phyloP scores from a whole-genome alignment of 2,888 invertebrate genomes.

The Merodon equestris region DNA sequence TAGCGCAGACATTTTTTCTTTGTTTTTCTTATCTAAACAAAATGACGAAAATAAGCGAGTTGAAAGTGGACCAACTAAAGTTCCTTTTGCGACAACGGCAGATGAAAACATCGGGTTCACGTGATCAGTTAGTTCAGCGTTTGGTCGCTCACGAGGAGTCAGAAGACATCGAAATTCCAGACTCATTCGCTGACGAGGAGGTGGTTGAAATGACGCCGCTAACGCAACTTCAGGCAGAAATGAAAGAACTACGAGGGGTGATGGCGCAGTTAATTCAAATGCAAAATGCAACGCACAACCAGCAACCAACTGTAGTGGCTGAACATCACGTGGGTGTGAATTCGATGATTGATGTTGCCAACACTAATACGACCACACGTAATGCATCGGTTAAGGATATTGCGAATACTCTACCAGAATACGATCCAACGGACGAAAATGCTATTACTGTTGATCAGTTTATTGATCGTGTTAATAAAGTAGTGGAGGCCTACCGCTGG shows the following conservation, averaged over 20 bases:
- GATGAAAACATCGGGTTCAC: conserved; percentile 8
- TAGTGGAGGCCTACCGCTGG: conserved; percentile 39
- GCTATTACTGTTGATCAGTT: conserved; percentile 30
- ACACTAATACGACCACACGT: conserved; percentile 23
- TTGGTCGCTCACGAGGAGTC: conserved; percentile 14
- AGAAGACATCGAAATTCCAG: conserved; percentile 15
- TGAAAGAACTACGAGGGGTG: too few relatives aligned
- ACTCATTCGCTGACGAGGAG: not conserved
- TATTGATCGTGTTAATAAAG: conserved; percentile 36
- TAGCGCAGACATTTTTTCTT: conserved; percentile 1
- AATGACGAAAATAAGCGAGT: conserved; percentile 3
- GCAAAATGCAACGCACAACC: conserved; percentile 6
- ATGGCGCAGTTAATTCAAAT: too few relatives aligned
- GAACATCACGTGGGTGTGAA: conserved; percentile 13
- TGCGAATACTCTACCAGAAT: conserved; percentile 38
- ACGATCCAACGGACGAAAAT: conserved; percentile 27
- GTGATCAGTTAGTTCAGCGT: conserved; percentile 18
- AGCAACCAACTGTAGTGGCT: conserved; percentile 12
- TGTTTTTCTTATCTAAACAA: conserved; percentile 4
- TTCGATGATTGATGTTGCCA: conserved; percentile 18
- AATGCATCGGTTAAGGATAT: conserved; percentile 41
- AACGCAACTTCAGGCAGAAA: conserved; percentile 22
- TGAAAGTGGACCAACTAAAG: conserved; percentile 25
- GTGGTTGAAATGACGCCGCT: conserved; percentile 11
- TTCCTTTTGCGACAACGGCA: conserved; percentile 23